phyloP scores from a whole-genome alignment of 2,888 invertebrate genomes.

The Morinoia aosen region DNA sequence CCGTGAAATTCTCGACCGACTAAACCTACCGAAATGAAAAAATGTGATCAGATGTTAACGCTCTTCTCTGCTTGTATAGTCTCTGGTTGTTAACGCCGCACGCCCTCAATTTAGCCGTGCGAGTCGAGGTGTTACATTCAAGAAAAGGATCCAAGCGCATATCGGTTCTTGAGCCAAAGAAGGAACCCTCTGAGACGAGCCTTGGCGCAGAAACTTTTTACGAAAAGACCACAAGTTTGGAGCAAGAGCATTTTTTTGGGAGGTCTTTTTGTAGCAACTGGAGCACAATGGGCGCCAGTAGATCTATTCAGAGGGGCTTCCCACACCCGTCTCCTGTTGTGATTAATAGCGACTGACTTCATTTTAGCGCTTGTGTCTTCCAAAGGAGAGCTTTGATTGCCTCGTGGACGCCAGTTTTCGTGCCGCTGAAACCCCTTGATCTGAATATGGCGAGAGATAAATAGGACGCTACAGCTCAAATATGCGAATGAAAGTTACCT shows the following conservation, averaged over 20 bases:
- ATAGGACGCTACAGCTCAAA: neutral
- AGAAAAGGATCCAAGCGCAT: neutral
- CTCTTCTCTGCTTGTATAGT: neutral
- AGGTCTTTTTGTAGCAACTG: neutral
- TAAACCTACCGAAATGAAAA: neutral
- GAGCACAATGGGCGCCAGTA: constrained; percentile 31
- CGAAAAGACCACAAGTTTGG: constrained; percentile 30
- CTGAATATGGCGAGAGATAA: neutral
- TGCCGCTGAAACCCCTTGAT: neutral
- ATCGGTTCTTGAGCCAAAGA: constrained; percentile 1
- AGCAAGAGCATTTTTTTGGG: neutral
- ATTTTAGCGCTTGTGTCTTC: constrained; percentile 31
- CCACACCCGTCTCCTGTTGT: neutral
- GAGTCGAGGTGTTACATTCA: neutral
- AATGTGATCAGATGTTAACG: neutral
- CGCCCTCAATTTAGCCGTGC: neutral
- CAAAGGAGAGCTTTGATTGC: constrained; percentile 3
- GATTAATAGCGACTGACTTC: constrained; percentile 35
- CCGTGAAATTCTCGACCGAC: neutral
- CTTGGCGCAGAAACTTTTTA: neutral
- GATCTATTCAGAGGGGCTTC: constrained; percentile 42
- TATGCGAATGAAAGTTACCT: no score
- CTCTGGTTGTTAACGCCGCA: no score
- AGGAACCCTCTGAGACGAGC: neutral
- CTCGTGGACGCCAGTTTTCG: neutral